Base-by-base conservation (phyloP, 1,140 invertebrate species). In the Holcopasites calliopsidis region DNA sequence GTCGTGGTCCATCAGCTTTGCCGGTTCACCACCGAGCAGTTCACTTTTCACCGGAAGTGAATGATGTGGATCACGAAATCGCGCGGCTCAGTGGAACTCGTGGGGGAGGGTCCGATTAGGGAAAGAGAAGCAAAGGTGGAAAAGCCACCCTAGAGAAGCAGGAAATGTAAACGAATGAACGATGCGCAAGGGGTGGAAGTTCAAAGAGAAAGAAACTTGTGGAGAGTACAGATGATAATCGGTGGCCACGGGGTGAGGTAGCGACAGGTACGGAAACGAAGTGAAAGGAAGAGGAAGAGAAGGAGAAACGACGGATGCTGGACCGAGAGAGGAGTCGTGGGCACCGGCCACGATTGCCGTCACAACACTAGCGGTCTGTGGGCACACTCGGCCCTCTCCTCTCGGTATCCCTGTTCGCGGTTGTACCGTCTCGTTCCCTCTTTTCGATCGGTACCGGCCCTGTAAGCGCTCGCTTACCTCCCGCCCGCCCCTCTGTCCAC, bases 321-420 rank as follows among this genome's bases (percentile, higher is more conserved):
- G 55, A 33, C 42, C 71, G 74, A 52, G 62, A 60, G 73, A 76
- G 77, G 80, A 84, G 79, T 87, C 85, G 85, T 86, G 86, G n/a
- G n/a, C n/a, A n/a, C n/a, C n/a, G n/a, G 86, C 76, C 81, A 86
- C 86, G 81, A 83, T 89, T 77, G 87, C 86, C 86, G 88, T 88
- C 88, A 88, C 86, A 88, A 89, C 85, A 89, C 88, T 89, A 87
- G 87, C 84, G 83, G 87, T 82, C 80, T 52, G 79, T 74, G 74
- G 68, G 82, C 76, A 86, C 65, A 71, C 76, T 69, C 73, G 70
- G 49, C 71, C 72, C 76, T 72, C 76, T 72, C 69, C 77, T 82
- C 79, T 57, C 79, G 71, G 68, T 77, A 77, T 81, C 80, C 79
- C 80, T 78, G 69, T 40, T 50, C 47, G 31, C 10, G 18, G 49